A percentile compares a stretch with the other conserved stretches of the same genome.
Conservation (phyloP, 2,113 vertebrate species). For the Elephantulus edwardii region DNA sequence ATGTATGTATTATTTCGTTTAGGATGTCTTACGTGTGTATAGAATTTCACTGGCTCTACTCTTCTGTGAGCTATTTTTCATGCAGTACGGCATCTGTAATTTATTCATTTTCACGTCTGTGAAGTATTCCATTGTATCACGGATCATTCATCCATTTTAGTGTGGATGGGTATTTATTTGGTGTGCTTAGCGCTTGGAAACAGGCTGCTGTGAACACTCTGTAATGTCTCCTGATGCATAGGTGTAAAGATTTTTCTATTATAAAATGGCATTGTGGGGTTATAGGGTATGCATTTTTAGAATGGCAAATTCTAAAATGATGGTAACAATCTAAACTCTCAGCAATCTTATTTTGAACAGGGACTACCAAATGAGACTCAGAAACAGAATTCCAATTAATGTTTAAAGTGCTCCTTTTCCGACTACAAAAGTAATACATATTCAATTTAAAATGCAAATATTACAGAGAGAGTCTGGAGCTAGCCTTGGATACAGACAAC, state of each 20-base stretch:
- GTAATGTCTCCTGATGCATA: not conserved
- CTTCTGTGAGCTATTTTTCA: not conserved
- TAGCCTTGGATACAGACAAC: not conserved
- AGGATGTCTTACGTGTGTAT: not conserved
- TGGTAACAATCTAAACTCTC: not conserved
- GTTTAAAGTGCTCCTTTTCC: slow-evolving; percentile 21
- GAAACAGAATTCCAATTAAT: slow-evolving; percentile 10
- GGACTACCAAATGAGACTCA: not conserved
- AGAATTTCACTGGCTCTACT: too few species aligned
- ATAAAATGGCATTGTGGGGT: not conserved
- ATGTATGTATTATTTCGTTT: rapidly evolving
- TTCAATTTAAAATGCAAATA: not conserved
- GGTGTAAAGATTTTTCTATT: not conserved
- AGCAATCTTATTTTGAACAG: not conserved
- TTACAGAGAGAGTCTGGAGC: not conserved
- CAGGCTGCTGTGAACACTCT: not conserved
- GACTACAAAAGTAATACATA: not conserved
- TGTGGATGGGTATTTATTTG: not conserved
- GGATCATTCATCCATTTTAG: not conserved
- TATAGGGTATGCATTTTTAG: not conserved
- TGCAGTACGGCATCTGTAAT: not conserved
- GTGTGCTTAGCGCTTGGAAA: not conserved
- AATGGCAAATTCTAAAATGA: not conserved
- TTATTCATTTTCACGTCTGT: not conserved
- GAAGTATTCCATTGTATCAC: rapidly evolving